Evolutionary conservation across 2,797 vertebrate species (phyloP), one percentile per base, ranked within the genome.

Genomic region (Masticophis lateralis): DNA sequence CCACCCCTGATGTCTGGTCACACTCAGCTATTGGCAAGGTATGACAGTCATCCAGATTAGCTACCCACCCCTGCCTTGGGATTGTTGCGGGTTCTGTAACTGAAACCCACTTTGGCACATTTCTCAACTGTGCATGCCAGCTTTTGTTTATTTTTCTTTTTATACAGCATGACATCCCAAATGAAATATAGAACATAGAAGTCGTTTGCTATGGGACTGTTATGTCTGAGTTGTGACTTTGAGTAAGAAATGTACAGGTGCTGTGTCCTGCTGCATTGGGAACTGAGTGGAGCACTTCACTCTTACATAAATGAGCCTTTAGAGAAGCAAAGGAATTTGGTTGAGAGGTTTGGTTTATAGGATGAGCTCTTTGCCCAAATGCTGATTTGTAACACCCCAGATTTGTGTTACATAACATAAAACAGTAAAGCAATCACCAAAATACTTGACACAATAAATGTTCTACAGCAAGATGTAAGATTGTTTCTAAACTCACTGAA

Each of bases 221-320:
- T 93, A 69, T 93, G 87, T 94, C 95, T 95, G 94, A 96, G 92
- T 94, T 94, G 92, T 92, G 37, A 61, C 93, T 94, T 95, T 93
- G 93, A 93, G 69, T 74, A 92, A 79, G 90, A n/a, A 94, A 59
- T 94, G 94, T n/a, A 66, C 28, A 86, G 53, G 91, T 47, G 32
- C 69, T 18, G n/a, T 92, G 55, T 94, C 55, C 28, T 56, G 53
- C 90, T 86, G 92, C 90, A 28, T 63, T 74, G 60, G 91, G 79
- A 94, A 74, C 28, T 87, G 89, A 93, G 94, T 0, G 56, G 87
- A 43, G 91, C 61, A 61, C 94, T 83, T 18, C 88, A 60, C 13
- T 93, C 92, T 90, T 3, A 60, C 59, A 60, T 25, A 60, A 60
- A 25, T 69, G 57, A 86, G 89, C 90, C 9, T 53, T 87, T 69